Conservation (phyloP, 2,797 vertebrate genomes). For the Pseudocheirus occidentalis region DNA sequence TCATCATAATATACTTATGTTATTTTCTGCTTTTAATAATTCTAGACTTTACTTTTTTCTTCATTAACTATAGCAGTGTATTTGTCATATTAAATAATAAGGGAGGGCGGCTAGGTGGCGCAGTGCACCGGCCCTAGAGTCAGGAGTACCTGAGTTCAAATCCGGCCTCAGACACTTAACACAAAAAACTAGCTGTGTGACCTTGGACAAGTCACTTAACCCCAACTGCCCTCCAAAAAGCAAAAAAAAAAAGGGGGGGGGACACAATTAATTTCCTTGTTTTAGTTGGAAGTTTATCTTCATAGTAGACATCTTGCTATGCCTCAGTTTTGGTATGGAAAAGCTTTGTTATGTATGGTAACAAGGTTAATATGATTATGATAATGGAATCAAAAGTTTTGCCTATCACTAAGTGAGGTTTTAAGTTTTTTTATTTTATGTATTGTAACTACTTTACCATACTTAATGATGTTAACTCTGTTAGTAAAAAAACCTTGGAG, state of each 20-base stretch:
- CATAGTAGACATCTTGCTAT: slow-evolving; percentile 28
- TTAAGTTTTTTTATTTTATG: slow-evolving; percentile 19
- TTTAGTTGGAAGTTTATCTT: slow-evolving; percentile 42
- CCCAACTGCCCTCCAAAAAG: too few relatives aligned
- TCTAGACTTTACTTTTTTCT: slow-evolving; percentile 18
- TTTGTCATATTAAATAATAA: too few relatives aligned
- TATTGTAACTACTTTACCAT: neutral
- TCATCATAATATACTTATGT: neutral
- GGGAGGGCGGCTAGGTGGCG: too few relatives aligned
- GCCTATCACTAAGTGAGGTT: slow-evolving; percentile 13
- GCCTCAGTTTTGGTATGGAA: slow-evolving; percentile 43
- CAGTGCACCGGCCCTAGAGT: too few relatives aligned
- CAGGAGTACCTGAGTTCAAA: too few relatives aligned
- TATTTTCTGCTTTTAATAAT: neutral
- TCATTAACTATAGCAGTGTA: neutral
- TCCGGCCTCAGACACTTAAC: too few relatives aligned
- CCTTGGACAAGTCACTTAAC: too few relatives aligned
- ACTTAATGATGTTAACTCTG: slow-evolving; percentile 2
- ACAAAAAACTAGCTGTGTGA: too few relatives aligned
- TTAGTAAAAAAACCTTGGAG: slow-evolving; percentile 40
- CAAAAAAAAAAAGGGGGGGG: too few relatives aligned
- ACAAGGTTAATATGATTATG: slow-evolving; percentile 14
- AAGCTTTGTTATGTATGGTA: slow-evolving; percentile 22
- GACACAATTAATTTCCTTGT: slow-evolving; percentile 22
- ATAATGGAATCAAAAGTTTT: slow-evolving; percentile 12